Base-by-base conservation (phyloP, 1,140 invertebrate genomes). In the Thaumatotibia leucotreta region DNA sequence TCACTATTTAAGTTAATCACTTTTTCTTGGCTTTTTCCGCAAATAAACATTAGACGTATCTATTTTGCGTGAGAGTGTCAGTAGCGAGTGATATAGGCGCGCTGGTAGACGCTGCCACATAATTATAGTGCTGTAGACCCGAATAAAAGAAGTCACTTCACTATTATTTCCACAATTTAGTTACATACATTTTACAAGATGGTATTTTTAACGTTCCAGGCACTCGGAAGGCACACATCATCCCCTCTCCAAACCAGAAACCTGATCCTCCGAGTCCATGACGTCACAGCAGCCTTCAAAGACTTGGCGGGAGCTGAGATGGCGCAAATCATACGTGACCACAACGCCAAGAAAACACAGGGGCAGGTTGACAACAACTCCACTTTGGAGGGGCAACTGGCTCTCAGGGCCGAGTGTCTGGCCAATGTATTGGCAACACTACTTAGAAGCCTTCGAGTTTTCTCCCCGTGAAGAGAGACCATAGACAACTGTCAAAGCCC, bases 391-490 rank as follows among this genome's bases (percentile, higher is more conserved):
- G 94, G 94, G 9, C 93, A 94, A 68, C 79, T 95, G 67, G 94
- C 94, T 66, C 89, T 94, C 33, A 94, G 96, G 79, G 96, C 97
- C 0, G 96, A 97, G 74, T 94, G 94, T 49, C 83, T 98, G 68
- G 96, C 96, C 2, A 95, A 94, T 77, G 95, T 97, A 4, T 90
- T 98, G 66, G 96, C 96, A 45, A 95, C 95, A 17, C 84, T 97
- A 61, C 92, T 98, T 72, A 93, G 96, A 75, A 96, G 96, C 76
- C 91, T 98, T 67, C 92, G 96, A 73, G 95, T 96, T n/a, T 96
- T 97, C 83, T 95, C 95, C 50, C 95, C 95, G 63, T 95, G 91
- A 78, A 61, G 20, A 20, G 35, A 33, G 10, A 62, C 14, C 14
- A 62, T 62, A 50, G 27, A 31, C 11, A 31, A 23, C 32, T 8